Evolutionary conservation across 2,888 invertebrate genomes (phyloP).

Genomic region (Melinaea menophilus): DNA sequence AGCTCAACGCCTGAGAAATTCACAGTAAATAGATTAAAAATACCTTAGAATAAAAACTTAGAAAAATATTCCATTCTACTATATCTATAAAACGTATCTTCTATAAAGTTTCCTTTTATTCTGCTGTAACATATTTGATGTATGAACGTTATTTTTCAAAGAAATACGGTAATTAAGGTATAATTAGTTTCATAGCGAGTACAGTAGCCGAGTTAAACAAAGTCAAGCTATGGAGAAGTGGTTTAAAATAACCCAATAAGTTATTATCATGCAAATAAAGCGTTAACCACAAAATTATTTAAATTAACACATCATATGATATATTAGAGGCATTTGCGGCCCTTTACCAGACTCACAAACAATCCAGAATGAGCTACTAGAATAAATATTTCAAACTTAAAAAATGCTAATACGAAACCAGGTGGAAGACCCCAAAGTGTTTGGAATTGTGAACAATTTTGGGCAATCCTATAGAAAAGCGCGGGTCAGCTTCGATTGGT

Average conservation of each 20-base stretch:
- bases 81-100: too few relatives aligned
- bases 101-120: too few relatives aligned
- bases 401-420: constrained; percentile 46
- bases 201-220: background rate
- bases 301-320: constrained; percentile 43
- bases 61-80: background rate
- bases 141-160: too few relatives aligned
- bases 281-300: constrained; percentile 29
- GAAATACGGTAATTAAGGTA: too few relatives aligned
- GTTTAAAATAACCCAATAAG: constrained; percentile 13
- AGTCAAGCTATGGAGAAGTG: constrained; percentile 2
- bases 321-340: constrained; percentile 48
- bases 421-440: constrained; percentile 8
- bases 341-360: constrained; percentile 52
- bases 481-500: constrained; percentile 14
- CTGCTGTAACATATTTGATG: too few relatives aligned
- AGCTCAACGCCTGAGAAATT: background rate
- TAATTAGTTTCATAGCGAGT: background rate
- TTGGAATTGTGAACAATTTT: background rate
- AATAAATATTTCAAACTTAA: constrained; percentile 58
- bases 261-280: constrained; percentile 19
- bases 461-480: background rate
- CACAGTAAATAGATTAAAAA: constrained; percentile 22
- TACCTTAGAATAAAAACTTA: constrained; percentile 15
- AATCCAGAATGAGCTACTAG: constrained; percentile 60